These are phyloP conservation scores for Pangasius sanitwongsei DNA, from an alignment of 2,797 vertebrate genomes.

Conservation along the genomic window DNA sequence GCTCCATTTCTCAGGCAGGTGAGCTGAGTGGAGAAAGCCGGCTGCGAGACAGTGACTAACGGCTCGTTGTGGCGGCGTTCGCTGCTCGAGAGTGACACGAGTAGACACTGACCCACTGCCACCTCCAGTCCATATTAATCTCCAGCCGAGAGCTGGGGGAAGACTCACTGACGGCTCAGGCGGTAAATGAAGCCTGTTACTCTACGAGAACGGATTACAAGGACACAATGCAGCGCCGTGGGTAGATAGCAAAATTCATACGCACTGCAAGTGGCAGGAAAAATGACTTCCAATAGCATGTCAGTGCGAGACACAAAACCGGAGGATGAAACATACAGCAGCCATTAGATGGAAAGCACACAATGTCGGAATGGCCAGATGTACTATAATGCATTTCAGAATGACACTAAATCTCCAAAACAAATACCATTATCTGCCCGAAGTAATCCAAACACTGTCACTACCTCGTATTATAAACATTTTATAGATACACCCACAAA, in stretches of 20 bases:
- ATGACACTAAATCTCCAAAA: not conserved
- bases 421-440: not conserved
- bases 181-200: slow-evolving; percentile 29
- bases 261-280: not conserved
- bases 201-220: slow-evolving; percentile 37
- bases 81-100: slow-evolving; percentile 30
- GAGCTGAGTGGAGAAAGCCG: slow-evolving; percentile 37
- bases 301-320: not conserved
- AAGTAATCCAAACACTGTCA: not conserved
- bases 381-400: not conserved
- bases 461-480: not conserved
- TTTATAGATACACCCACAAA: not conserved
- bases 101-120: slow-evolving; percentile 32
- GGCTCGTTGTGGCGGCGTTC: slow-evolving; percentile 13
- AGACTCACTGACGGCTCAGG: slow-evolving; percentile 19
- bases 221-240: slow-evolving; percentile 21
- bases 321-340: not conserved
- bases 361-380: not conserved
- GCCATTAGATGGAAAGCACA: not conserved
- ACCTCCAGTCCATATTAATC: slow-evolving; percentile 49
- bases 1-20: slow-evolving; percentile 38
- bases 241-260: slow-evolving; percentile 20
- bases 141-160: slow-evolving; percentile 33
- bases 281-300: not conserved
- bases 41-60: slow-evolving; percentile 45